Evolutionary conservation across 1,140 invertebrate species (phyloP).

Genomic region (Metaphire vulgaris): DNA sequence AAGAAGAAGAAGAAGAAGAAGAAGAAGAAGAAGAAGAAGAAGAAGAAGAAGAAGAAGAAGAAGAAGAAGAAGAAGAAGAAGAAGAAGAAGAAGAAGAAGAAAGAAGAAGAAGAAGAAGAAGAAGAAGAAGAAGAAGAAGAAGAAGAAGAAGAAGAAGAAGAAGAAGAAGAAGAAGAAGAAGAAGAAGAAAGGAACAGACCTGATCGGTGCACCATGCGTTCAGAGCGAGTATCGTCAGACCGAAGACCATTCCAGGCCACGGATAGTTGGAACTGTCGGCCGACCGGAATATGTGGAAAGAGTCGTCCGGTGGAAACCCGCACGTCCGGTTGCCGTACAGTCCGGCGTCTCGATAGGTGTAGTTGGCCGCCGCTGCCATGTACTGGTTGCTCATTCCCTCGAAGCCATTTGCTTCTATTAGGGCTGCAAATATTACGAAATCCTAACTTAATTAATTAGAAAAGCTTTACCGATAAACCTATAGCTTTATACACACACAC

Average conservation of each 20-base stretch:
- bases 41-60: too few species aligned
- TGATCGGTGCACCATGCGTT: conserved; percentile 58
- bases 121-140: too few species aligned
- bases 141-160: too few species aligned
- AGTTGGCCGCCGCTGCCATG: conserved; percentile 9
- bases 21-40: too few species aligned
- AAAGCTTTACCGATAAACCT: too few species aligned
- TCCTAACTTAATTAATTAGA: neutral
- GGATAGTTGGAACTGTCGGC: conserved; percentile 34
- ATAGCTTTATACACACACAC: too few species aligned
- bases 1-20: too few species aligned
- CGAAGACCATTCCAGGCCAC: conserved; percentile 54
- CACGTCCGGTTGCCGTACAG: conserved; percentile 14
- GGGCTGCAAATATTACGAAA: neutral
- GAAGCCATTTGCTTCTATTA: conserved; percentile 18
- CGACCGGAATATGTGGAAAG: conserved; percentile 16
- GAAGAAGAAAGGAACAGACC: too few species aligned
- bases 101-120: too few species aligned
- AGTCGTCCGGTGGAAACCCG: conserved; percentile 27
- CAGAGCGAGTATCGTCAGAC: conserved; percentile 52
- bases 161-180: too few species aligned
- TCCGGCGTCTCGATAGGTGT: neutral
- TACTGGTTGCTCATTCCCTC: conserved; percentile 24
- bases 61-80: too few species aligned
- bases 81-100: too few species aligned